Base-by-base conservation (phyloP, 30 jellyfish, hydroid and myxozoan genomes). In the Pseudorhiza aurosa region DNA sequence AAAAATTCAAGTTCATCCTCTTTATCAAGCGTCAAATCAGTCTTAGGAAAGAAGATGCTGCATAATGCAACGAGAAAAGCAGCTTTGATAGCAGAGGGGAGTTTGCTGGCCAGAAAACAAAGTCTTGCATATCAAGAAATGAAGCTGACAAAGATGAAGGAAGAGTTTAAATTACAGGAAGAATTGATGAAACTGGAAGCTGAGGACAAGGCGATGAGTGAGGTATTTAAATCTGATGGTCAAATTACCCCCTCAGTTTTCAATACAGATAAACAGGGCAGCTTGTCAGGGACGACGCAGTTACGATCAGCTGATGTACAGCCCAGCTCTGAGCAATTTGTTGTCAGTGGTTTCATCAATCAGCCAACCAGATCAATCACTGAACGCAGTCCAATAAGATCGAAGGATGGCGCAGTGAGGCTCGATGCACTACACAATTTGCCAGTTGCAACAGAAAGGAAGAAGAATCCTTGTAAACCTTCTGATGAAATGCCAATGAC, bases 121-220 rank as follows among this genome's bases (percentile, higher is more conserved):
- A 35, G 36, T 28, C 60, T 72, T 72, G 86, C 71, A 24, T 47
- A 72, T 14, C 60, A 47, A 40, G 62, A 72, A 50, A 26, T 47
- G 86, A 50, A 72, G 62, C 75, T 72, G 74, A 72, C 30, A 2
- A 74, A 72, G 62, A 1, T 47, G 62, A 72, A 27, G 62, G 74
- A 72, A 72, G 74, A 53, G 45, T 53, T 51, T 28, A 60, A 72
- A 30, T 31, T 72, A 33, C 74, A 72, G n/a, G 63, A 22, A 37
- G 86, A 72, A 50, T 4, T 49, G 7, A 33, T 42, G 42, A 72
- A 28, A 50, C 25, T 72, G 25, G 78, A 75, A 58, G 88, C 88
- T 21, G 88, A 56, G 44, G 88, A 58, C 40, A 40, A 75, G 65
- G 88, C 44, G 55, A 35, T 37, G 70, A 58, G 58, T 56, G 88